Evolutionary conservation across 2,888 invertebrate species (phyloP), one percentile per base, ranked within the genome.

Genomic region (Euclidia mi): DNA sequence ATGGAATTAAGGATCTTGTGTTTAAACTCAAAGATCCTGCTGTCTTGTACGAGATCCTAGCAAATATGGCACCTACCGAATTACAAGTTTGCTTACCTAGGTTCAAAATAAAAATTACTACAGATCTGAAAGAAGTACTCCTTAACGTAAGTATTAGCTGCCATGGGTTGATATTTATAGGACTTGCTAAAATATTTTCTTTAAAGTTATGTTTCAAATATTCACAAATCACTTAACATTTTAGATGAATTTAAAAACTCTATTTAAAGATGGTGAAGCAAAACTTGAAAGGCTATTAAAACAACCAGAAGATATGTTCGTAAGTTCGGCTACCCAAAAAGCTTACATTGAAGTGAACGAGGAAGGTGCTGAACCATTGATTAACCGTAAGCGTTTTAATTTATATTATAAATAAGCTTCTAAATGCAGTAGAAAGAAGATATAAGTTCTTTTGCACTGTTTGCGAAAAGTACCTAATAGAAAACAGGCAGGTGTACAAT

Each of bases 331-430:
- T 7, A 81, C 96, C 3, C 98, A 98, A 78, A 98, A 98, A 85
- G 97, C 98, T 2, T 97, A 96, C 76, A 96, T 98, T 75, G 97
- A 97, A 81, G 96, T 98, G 0, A 97, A 97, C 81, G 98, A 98
- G 85, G 96, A 98, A 81, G 98, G 98, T 0, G 96, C 97, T 7
- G 98, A 98, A 85, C n/a, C n/a, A n/a, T n/a, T n/a, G n/a, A n/a
- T 97, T 15, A 98, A 97, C 65, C 96, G 98, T 97, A 25, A 25
- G 20, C 7, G 20, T 4, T 6, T 25, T 25, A 0, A 25, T 6
- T 25, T 25, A 25, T 25, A 25, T 25, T 25, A 3, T 25, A 7
- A 6, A 25, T n/a, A n/a, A n/a, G n/a, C n/a, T n/a, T n/a, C n/a
- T n/a, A n/a, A n/a, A n/a, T n/a, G n/a, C n/a, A n/a, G n/a, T n/a